These are phyloP conservation scores for Eleginops maclovinus DNA, from an alignment of 2,113 vertebrate species.

Conservation along the genomic window DNA sequence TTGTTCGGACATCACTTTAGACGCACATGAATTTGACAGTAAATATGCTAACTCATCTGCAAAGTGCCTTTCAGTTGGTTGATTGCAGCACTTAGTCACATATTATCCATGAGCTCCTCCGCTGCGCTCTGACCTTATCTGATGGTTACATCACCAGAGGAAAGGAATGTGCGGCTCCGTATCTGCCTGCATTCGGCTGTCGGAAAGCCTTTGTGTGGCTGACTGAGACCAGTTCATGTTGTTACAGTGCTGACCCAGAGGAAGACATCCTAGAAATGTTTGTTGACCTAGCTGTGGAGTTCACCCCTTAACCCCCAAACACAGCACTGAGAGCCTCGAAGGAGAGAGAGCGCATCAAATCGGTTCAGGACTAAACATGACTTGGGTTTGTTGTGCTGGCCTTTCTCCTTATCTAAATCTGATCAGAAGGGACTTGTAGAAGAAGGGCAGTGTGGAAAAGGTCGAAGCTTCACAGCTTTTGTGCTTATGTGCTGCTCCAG, in stretches of 20 bases:
- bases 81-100: constrained; percentile 78
- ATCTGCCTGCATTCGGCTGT: constrained; percentile 59
- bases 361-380: constrained; percentile 34
- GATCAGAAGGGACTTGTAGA: constrained; percentile 35
- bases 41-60: constrained; percentile 69
- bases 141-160: constrained; percentile 76
- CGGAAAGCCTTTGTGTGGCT: constrained; percentile 36
- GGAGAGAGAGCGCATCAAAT: constrained; percentile 30
- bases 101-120: constrained; percentile 74
- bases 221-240: constrained; percentile 47
- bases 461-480: constrained; percentile 44
- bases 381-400: constrained; percentile 23
- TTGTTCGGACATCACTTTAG: constrained; percentile 14
- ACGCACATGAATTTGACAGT: constrained; percentile 38
- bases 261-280: constrained; percentile 54
- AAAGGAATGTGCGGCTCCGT: constrained; percentile 67
- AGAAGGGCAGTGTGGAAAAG: constrained; percentile 45
- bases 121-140: constrained; percentile 69
- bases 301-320: constrained; percentile 45
- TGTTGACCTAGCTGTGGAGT: constrained; percentile 54
- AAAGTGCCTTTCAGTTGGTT: constrained; percentile 70
- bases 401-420: constrained; percentile 45
- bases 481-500: constrained; percentile 37
- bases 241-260: constrained; percentile 49
- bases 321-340: constrained; percentile 20